These are phyloP conservation scores for Ommatoiulus sabulosus DNA, from an alignment of 2,888 invertebrate genomes.

Conservation along the genomic window DNA sequence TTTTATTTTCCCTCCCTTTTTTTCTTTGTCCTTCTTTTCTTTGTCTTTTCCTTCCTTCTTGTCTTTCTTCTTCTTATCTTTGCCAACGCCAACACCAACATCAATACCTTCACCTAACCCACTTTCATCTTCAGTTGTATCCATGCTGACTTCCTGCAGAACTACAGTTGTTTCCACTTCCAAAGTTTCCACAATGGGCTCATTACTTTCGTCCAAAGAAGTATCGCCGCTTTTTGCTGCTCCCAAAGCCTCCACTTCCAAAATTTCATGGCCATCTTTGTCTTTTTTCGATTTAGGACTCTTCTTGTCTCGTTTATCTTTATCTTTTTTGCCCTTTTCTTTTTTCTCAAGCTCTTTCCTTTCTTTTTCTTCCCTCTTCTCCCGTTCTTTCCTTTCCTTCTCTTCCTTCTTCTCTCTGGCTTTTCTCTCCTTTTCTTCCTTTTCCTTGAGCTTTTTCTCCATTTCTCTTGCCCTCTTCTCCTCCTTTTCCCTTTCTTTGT, in stretches of 20 bases:
- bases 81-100: background rate
- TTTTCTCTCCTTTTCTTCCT: conserved; percentile 35
- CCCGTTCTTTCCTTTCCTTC: conserved; percentile 57
- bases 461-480: conserved; percentile 18
- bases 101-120: conserved; percentile 74
- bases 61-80: conserved; percentile 58
- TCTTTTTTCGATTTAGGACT: conserved; percentile 63
- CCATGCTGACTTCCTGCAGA: conserved; percentile 55
- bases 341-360: conserved; percentile 60
- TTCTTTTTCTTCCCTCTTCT: conserved; percentile 57
- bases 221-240: conserved; percentile 46
- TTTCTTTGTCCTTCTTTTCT: conserved; percentile 60
- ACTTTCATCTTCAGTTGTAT: conserved; percentile 66
- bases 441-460: conserved; percentile 53
- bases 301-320: conserved; percentile 64
- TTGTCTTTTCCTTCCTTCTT: conserved; percentile 56
- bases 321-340: conserved; percentile 64
- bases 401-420: conserved; percentile 57
- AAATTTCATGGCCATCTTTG: conserved; percentile 68
- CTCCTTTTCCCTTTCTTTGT: conserved; percentile 48
- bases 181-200: conserved; percentile 26
- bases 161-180: conserved; percentile 29
- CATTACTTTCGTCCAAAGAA: conserved; percentile 38
- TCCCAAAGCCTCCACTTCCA: conserved; percentile 76
- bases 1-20: conserved; percentile 58